Evolutionary conservation across 2,797 vertebrate species (phyloP).

Genomic region (Rousettus madagascariensis): DNA sequence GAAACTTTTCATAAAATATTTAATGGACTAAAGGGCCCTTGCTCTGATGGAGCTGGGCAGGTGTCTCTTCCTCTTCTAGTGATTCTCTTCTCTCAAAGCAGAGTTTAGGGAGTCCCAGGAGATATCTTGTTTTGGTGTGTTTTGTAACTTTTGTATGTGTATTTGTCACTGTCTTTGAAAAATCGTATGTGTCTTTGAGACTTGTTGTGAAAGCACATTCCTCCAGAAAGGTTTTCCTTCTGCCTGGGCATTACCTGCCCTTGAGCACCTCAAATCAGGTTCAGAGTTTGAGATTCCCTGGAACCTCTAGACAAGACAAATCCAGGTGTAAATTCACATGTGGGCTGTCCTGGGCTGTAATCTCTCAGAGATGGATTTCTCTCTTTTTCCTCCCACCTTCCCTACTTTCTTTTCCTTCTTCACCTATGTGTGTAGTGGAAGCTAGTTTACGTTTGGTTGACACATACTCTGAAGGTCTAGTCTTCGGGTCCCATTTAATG

Average conservation of each 20-base stretch:
- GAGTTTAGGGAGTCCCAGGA: neutral
- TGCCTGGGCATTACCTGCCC: neutral
- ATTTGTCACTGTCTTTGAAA: neutral
- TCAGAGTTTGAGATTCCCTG: neutral
- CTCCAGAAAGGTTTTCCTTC: neutral
- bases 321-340: neutral
- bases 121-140: neutral
- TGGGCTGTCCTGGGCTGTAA: neutral
- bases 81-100: neutral
- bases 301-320: neutral
- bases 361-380: neutral
- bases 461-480: neutral
- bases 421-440: neutral
- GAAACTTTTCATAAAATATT: neutral
- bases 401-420: neutral
- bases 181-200: neutral
- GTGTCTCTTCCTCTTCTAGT: neutral
- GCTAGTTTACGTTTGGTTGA: neutral
- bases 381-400: neutral
- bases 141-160: neutral
- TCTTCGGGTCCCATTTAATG: neutral
- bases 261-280: neutral
- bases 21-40: neutral
- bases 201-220: neutral
- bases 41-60: too few relatives aligned